Conservation (phyloP, 2,797 vertebrate species). For the Microhierax caerulescens region DNA sequence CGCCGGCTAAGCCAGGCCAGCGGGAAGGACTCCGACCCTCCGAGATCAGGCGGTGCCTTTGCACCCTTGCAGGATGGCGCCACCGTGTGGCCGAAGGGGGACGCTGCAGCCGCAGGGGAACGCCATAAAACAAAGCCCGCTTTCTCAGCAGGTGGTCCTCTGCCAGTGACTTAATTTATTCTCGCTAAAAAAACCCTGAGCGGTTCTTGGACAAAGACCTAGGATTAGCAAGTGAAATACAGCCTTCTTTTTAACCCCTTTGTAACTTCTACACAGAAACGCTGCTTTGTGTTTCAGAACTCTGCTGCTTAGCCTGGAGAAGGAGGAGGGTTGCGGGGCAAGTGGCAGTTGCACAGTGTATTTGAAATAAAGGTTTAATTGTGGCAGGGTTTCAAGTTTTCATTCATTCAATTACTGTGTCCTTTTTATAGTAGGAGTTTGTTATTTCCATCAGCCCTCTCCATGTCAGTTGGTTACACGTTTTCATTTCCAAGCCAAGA, state of each 20-base stretch:
- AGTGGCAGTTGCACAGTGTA: not conserved
- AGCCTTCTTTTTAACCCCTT: conserved; percentile 36
- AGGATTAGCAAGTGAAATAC: conserved; percentile 42
- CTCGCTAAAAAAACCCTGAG: not conserved
- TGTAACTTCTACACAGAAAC: not conserved
- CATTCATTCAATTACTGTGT: not conserved
- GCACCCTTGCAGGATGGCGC: conserved; percentile 28
- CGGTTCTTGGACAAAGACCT: conserved; percentile 33
- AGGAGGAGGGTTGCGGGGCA: not conserved
- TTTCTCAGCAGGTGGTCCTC: conserved; percentile 51
- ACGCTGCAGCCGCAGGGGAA: not conserved
- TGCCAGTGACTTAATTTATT: conserved; percentile 49
- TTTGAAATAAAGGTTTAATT: conserved; percentile 1
- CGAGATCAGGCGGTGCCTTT: not conserved
- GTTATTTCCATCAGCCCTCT: not conserved
- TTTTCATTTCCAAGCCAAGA: not conserved
- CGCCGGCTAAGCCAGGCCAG: rapidly evolving
- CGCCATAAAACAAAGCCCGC: not conserved
- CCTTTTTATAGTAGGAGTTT: not conserved
- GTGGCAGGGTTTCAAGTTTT: not conserved
- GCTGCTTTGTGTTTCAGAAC: not conserved
- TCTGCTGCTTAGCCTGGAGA: not conserved
- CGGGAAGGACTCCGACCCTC: not conserved
- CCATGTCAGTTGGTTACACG: not conserved
- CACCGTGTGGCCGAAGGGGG: conserved; percentile 22